phyloP scores from a whole-genome alignment of 2,797 vertebrate species.

The Cynodonichthys magdalenae region DNA sequence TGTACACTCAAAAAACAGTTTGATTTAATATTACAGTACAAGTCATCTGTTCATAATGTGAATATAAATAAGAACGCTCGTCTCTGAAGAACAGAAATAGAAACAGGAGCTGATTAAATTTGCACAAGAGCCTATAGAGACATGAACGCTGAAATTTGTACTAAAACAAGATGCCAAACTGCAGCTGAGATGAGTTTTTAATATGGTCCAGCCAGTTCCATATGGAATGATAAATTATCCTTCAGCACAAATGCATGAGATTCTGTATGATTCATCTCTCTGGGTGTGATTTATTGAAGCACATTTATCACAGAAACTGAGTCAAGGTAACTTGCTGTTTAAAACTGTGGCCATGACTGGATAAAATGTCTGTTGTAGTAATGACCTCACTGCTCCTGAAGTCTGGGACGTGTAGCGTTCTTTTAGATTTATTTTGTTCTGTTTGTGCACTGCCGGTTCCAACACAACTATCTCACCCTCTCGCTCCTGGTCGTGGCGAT shows the following conservation, averaged over 20 bases:
- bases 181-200: conserved; percentile 12
- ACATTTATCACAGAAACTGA: conserved; percentile 23
- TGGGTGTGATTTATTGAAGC: conserved; percentile 29
- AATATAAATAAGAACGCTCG: conserved; percentile 9
- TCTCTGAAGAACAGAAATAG: conserved; percentile 41
- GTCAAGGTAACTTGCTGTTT: conserved; percentile 29
- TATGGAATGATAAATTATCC: conserved; percentile 31
- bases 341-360: conserved; percentile 66
- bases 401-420: conserved; percentile 45
- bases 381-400: conserved; percentile 47
- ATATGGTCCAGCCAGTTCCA: conserved; percentile 9
- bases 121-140: conserved; percentile 25
- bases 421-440: conserved; percentile 23
- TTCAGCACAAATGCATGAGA: conserved; percentile 61
- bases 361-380: conserved; percentile 70
- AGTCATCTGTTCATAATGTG: conserved; percentile 23
- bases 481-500: conserved; percentile 45
- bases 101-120: conserved; percentile 23
- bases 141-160: background rate
- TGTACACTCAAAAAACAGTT: conserved; percentile 2
- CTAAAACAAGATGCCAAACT: background rate
- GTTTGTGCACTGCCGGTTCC: conserved; percentile 71
- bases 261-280: conserved; percentile 29
- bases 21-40: conserved; percentile 22
- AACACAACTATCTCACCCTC: conserved; percentile 53